Evolutionary conservation across 1,140 invertebrate genomes (phyloP).

Genomic region (Zaprionus kolodkinae): DNA sequence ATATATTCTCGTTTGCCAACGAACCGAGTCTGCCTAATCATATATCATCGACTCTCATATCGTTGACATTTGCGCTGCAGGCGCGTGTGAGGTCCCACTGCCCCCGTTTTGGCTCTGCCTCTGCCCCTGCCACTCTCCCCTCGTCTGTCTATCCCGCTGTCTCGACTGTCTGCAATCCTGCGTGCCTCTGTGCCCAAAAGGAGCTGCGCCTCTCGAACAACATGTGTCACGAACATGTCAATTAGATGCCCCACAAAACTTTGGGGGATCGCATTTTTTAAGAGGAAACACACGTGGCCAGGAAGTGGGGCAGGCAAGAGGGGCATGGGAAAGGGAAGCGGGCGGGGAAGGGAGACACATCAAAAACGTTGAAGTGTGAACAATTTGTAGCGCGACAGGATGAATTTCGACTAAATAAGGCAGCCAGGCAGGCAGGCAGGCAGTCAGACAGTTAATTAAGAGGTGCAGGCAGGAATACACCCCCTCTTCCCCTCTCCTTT

Average conservation of each 20-base stretch:
- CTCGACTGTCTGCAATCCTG: slow-evolving; percentile 26
- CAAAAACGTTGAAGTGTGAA: slow-evolving; percentile 78
- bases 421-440: neutral
- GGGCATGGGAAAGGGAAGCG: neutral
- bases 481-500: neutral
- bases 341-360: slow-evolving; percentile 2
- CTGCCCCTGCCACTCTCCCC: neutral
- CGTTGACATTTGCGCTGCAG: slow-evolving; percentile 66
- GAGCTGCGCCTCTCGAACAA: slow-evolving; percentile 40
- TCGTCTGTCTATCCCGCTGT: slow-evolving; percentile 3
- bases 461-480: slow-evolving; percentile 1
- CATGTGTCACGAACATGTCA: slow-evolving; percentile 82
- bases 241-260: slow-evolving; percentile 70
- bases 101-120: neutral
- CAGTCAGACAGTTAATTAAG: slow-evolving; percentile 68
- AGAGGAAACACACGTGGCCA: slow-evolving; percentile 50
- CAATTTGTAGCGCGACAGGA: slow-evolving; percentile 73
- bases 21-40: slow-evolving; percentile 74
- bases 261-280: slow-evolving; percentile 44
- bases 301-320: slow-evolving; percentile 22
- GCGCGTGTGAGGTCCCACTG: slow-evolving; percentile 65
- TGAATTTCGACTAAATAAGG: slow-evolving; percentile 16
- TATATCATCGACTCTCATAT: slow-evolving; percentile 78
- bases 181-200: slow-evolving; percentile 48
- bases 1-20: slow-evolving; percentile 49